Conservation (phyloP, 2,113 vertebrate species). For the Lophochroa leadbeateri region DNA sequence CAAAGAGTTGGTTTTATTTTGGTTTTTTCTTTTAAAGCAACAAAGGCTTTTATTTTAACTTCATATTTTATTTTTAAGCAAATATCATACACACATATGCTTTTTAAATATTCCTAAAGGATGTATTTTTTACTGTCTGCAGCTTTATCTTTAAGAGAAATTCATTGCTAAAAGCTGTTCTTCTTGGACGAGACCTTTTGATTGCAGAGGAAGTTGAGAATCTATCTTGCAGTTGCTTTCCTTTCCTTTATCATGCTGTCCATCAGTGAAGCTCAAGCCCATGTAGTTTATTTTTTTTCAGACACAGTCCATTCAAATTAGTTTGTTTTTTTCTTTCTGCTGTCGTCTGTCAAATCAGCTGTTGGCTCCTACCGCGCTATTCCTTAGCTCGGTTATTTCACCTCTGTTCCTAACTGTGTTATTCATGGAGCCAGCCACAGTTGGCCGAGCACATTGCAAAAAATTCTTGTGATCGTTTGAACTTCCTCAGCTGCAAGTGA, state of each 20-base stretch:
- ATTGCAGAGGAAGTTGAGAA: background rate
- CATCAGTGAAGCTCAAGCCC: background rate
- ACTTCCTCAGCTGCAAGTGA: background rate
- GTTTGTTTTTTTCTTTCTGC: background rate
- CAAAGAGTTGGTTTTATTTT: background rate
- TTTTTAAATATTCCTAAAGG: background rate
- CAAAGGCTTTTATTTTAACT: background rate
- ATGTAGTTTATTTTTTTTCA: background rate
- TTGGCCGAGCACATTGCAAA: background rate
- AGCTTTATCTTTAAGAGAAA: constrained; percentile 6
- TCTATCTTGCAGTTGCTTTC: background rate
- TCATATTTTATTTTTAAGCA: background rate
- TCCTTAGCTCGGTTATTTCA: background rate
- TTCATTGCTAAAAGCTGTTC: background rate
- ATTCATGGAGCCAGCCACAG: background rate
- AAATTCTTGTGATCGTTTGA: background rate
- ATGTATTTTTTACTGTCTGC: background rate
- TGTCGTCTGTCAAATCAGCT: background rate
- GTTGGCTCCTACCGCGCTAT: background rate
- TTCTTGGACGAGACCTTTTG: background rate
- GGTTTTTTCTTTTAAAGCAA: background rate
- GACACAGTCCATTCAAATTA: background rate
- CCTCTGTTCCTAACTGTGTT: background rate
- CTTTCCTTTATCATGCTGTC: background rate
- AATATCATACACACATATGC: background rate